Base-by-base conservation (phyloP, 2,888 invertebrate genomes). In the Drosophila histrio region DNA sequence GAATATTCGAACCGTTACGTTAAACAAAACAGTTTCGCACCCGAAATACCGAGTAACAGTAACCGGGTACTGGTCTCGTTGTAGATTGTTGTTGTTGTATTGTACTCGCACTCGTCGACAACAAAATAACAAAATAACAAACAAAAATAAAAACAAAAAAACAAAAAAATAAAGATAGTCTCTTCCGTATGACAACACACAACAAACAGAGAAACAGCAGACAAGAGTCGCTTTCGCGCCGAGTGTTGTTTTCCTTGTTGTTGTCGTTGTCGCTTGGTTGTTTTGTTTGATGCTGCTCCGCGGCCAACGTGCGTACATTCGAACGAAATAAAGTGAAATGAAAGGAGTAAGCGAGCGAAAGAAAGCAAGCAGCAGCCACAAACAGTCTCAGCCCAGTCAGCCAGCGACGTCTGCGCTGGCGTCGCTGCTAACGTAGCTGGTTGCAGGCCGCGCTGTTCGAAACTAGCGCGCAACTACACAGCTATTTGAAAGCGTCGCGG, bases 251-350 rank as follows among this genome's bases (percentile, higher is more conserved):
- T 58, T 63, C 52, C 43, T 49, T 34, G 56, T 59, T 64, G 60
- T 19, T 60, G 21, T 53, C 41, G 59, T 69, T 70, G 70, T 70
- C 28, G 52, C 28, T 36, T 53, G 52, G 39, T 41, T 61, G 75
- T 66, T 60, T 69, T 68, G 72, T 77, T 76, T 63, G 70, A 66
- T 74, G 71, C 70, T 89, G 80, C 82, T 90, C 89, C 91, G 91
- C 91, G 90, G 89, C 88, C 88, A 91, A 91, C 91, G 91, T 91
- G 91, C 91, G 91, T 91, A 89, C 91, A 90, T 90, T 88, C 91
- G 91, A 91, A 91, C 91, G 91, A 90, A 91, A 91, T 90, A 90
- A 91, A 91, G 91, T 91, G 91, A 91, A 91, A 91, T 91, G 91
- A 91, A 91, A 91, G 91, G 91, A 91, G 91, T 91, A 90, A 90